Base-by-base conservation (phyloP, 2,888 invertebrate genomes). In the Phengaris alcon region DNA sequence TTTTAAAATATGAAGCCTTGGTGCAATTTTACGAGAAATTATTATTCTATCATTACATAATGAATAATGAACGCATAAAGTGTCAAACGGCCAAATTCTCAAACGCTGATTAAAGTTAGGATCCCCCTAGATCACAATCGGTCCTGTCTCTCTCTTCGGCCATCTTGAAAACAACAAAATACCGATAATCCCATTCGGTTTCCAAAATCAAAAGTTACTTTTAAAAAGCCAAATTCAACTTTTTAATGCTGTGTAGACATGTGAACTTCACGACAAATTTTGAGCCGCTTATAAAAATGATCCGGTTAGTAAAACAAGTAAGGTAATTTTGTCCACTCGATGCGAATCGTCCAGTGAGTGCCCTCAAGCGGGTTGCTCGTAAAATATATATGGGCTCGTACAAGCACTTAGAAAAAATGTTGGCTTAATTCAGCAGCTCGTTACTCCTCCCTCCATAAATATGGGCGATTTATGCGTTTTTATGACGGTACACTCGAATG, bases 381-480 rank as follows among this genome's bases (percentile, higher is more conserved):
- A 91, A 92, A 92, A 92, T 91, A 91, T 91, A 90, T 87, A 84
- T 84, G 85, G 85, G 86, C 83, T 85, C 89, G 86, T 90, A 91
- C 90, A 91, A 87, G 88, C 91, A 91, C 91, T 92, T 90, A 88
- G 87, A 90, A 91, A 91, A 92, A 91, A 92, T 88, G 89, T 90
- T 88, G 88, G 89, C 88, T 90, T 91, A 90, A 93, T 91, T 90
- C 90, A 90, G 87, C 86, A 87, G 89, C 83, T 88, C 88, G 85
- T 88, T 88, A 86, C 82, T 82, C 84, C 83, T 85, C 84, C 82
- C 81, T 79, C 83, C 85, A 86, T 89, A 88, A 90, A 91, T 89
- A 88, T 83, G 86, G 86, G 82, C 87, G 86, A 90, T 89, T 89
- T 88, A 86, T 87, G 84, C 86, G 86, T 88, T 88, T 89, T 87